phyloP scores from a whole-genome alignment of 2,888 invertebrate genomes.

The Drosophila buzzatii region DNA sequence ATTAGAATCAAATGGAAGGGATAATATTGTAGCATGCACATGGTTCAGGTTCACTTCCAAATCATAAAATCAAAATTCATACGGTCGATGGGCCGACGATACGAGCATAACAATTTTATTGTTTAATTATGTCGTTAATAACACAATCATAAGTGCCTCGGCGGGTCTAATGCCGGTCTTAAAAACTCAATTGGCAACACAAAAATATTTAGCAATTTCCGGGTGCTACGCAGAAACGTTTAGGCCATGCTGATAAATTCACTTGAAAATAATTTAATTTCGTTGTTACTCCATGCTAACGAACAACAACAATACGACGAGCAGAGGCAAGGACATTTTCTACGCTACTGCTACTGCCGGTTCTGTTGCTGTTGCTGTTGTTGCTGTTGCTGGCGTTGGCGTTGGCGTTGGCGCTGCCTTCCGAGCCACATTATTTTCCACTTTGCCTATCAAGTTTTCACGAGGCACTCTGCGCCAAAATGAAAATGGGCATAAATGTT shows the following conservation, averaged over 20 bases:
- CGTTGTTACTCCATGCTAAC: slow-evolving; percentile 50
- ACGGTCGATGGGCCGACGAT: slow-evolving; percentile 16
- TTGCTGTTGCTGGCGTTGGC: not conserved
- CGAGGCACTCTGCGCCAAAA: slow-evolving; percentile 49
- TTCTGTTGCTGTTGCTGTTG: not conserved
- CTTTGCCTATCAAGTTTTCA: slow-evolving; percentile 71
- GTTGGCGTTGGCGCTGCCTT: slow-evolving; percentile 28
- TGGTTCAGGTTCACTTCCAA: not conserved
- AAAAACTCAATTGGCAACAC: slow-evolving; percentile 67
- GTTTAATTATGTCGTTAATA: slow-evolving; percentile 80
- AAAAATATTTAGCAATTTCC: slow-evolving; percentile 78
- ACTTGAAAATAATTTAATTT: slow-evolving; percentile 78
- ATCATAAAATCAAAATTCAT: slow-evolving; percentile 33
- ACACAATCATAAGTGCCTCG: slow-evolving; percentile 58
- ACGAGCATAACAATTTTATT: slow-evolving; percentile 27
- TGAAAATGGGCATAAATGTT: slow-evolving; percentile 76
- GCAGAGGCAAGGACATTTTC: slow-evolving; percentile 5
- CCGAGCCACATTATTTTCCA: slow-evolving; percentile 75
- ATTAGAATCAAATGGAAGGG: slow-evolving; percentile 14
- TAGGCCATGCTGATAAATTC: slow-evolving; percentile 70
- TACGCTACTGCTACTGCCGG: not conserved
- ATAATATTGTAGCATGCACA: not conserved
- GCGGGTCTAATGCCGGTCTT: slow-evolving; percentile 16
- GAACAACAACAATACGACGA: slow-evolving; percentile 24
- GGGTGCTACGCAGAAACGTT: slow-evolving; percentile 49